Evolutionary conservation across 2,797 vertebrate species (phyloP), one percentile per base, ranked within the genome.

Genomic region (Chaunax sp.): DNA sequence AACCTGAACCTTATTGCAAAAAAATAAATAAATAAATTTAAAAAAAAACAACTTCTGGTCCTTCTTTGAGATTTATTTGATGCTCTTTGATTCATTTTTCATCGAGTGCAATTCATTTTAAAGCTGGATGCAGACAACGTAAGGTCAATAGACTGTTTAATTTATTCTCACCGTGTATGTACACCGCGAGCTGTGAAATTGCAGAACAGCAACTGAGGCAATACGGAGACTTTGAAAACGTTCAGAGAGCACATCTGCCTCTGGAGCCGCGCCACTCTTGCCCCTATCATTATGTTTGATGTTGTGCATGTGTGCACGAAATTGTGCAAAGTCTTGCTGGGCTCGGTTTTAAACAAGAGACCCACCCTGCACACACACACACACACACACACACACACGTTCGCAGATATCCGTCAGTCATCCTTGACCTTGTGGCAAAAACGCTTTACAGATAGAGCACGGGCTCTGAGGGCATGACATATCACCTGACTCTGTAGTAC

Each of bases 141-240:
- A 71, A 80, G 60, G 69, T 85, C 81, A 85, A 87, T 66, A 76
- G 82, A 77, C 63, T 72, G 70, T 77, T 85, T 85, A 80, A 87
- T 87, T 80, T 80, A 87, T 82, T 85, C 66, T 77, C 73, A 61
- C 55, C 11, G 20, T 81, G 73, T 80, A 62, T 81, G 68, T 45
- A 87, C 55, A 90, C 80, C 60, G 63, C 77, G 73, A 80, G 73
- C 84, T 91, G 87, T 88, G 88, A 92, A 92, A 91, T 89, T 90
- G 84, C 80, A 85, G 72, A 82, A 85, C 54, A 83, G 75, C 72
- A 75, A 75, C 38, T 18, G 33, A 76, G n/a, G 67, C 66, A 83
- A 77, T 64, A 74, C 51, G 75, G 64, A 70, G 44, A 68, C 72
- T 79, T 62, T 68, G 43, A 69, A 81, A 84, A 78, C 67, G 74